Conservation (phyloP, 2,113 vertebrate genomes). For the Bungarus multicinctus region DNA sequence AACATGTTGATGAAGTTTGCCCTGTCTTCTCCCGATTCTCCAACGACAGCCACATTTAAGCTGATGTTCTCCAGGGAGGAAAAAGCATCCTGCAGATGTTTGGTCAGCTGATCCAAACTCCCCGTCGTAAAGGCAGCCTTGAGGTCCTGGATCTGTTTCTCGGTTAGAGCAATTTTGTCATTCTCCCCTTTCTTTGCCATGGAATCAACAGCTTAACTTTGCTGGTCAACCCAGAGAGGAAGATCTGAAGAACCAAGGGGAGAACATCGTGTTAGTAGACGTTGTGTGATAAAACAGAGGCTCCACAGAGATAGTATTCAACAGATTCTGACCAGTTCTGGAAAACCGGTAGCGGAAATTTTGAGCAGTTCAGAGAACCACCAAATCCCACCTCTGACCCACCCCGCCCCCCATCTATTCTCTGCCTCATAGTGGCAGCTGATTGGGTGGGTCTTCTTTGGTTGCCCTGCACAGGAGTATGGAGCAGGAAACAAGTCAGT, state of each 20-base stretch:
- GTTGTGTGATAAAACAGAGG: neutral
- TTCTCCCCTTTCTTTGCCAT: slow-evolving; percentile 39
- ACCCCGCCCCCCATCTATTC: too few relatives aligned
- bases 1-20: slow-evolving; percentile 72
- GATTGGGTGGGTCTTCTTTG: too few relatives aligned
- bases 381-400: too few relatives aligned
- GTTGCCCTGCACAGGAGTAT: too few relatives aligned
- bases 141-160: slow-evolving; percentile 55
- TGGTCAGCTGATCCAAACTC: slow-evolving; percentile 43
- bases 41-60: slow-evolving; percentile 69
- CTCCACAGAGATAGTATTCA: too few relatives aligned
- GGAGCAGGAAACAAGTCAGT: too few relatives aligned
- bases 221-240: neutral
- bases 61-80: slow-evolving; percentile 19
- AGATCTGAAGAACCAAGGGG: neutral
- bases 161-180: slow-evolving; percentile 48
- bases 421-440: too few relatives aligned
- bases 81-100: slow-evolving; percentile 46
- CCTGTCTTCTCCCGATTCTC: slow-evolving; percentile 69
- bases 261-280: neutral
- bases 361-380: too few relatives aligned
- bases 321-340: too few relatives aligned
- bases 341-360: too few relatives aligned
- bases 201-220: neutral
- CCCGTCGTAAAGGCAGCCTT: slow-evolving; percentile 46